Percentiles rank a stretch among this genome's conserved stretches.
phyloP scores from a whole-genome alignment of 1,140 invertebrate genomes.

The Leptestheria dahalacensis region DNA sequence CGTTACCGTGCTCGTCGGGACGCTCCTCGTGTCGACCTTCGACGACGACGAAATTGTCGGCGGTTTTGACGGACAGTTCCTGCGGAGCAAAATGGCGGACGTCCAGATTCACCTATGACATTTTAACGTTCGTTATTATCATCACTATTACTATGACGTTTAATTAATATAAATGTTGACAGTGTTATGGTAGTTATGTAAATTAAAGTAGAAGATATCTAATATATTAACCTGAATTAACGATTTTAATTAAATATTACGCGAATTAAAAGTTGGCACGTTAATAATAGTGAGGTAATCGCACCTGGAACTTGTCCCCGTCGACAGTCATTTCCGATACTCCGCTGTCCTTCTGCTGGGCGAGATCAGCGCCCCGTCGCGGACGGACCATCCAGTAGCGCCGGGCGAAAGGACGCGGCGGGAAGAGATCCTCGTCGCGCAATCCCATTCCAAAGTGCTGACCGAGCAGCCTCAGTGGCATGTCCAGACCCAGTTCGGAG shows the following conservation, averaged over 20 bases:
- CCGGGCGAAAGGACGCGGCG: neutral
- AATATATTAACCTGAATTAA: no score
- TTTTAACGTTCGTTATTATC: neutral
- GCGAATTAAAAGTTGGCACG: no score
- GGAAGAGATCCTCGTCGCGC: neutral
- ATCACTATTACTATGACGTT: neutral
- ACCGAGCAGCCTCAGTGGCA: conserved; percentile 4
- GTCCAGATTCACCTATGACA: conserved; percentile 49
- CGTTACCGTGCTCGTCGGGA: conserved; percentile 50
- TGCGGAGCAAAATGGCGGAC: conserved; percentile 68
- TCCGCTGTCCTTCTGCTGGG: neutral
- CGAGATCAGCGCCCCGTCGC: neutral
- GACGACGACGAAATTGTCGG: conserved; percentile 59
- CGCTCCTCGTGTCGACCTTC: conserved; percentile 71
- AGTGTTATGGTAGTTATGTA: no score
- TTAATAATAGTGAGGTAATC: no score
- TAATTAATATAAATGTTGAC: no score
- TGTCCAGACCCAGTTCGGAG: neutral
- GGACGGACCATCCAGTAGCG: neutral
- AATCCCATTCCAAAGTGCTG: conserved; percentile 12
- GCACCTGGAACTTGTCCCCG: neutral
- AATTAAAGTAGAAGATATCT: no score
- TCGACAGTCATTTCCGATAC: neutral
- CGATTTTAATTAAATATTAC: no score
- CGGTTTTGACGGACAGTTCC: conserved; percentile 73